phyloP scores from a whole-genome alignment of 2,113 vertebrate genomes.

The Melanostigma gelatinosum region DNA sequence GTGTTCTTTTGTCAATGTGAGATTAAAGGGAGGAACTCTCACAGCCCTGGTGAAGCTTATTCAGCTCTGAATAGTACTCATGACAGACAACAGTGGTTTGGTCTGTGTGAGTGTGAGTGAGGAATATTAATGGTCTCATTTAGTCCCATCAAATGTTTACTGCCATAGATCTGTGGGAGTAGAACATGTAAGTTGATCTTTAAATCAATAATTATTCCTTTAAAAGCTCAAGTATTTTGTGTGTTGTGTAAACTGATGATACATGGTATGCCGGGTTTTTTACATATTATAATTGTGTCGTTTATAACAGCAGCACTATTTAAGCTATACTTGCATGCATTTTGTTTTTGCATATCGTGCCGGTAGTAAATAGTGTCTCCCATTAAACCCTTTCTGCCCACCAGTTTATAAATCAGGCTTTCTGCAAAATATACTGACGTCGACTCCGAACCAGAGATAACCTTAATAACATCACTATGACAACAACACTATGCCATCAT shows the following conservation, averaged over 20 bases:
- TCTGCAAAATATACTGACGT: not conserved
- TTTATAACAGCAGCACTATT: not conserved
- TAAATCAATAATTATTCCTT: not conserved
- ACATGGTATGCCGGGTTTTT: not conserved
- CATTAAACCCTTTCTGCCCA: not conserved
- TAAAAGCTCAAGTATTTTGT: not conserved
- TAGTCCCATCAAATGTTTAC: constrained; percentile 15
- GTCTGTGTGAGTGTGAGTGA: constrained; percentile 4
- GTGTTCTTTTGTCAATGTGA: constrained; percentile 67
- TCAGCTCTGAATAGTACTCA: constrained; percentile 48
- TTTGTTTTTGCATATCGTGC: not conserved
- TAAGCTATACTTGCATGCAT: not conserved
- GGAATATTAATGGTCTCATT: constrained; percentile 42
- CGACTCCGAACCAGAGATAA: not conserved
- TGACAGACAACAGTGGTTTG: constrained; percentile 23
- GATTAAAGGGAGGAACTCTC: constrained; percentile 62
- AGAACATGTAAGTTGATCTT: not conserved
- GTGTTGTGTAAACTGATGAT: not conserved
- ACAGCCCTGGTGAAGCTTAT: constrained; percentile 32
- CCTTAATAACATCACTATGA: not conserved
- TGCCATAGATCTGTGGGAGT: too few relatives aligned
- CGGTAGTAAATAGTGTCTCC: not conserved
- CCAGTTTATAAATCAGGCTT: not conserved
- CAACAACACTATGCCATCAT: not conserved
- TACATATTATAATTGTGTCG: not conserved